Conservation (phyloP, 2,113 vertebrate genomes). For the Copsychus sechellarum region DNA sequence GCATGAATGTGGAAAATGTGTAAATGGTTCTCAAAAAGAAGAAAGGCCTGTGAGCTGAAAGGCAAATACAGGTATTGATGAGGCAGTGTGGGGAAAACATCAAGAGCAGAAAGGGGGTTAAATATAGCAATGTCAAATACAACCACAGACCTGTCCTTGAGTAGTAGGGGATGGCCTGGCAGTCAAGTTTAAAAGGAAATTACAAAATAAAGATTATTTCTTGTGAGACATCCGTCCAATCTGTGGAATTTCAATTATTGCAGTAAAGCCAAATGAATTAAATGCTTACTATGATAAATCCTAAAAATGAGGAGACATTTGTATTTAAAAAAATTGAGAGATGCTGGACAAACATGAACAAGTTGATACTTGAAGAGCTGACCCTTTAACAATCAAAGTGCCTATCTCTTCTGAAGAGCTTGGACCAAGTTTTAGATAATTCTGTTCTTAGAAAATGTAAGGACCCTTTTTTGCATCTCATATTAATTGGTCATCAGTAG, state of each 20-base stretch:
- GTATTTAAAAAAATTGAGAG: background rate
- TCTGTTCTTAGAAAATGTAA: background rate
- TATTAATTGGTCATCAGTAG: background rate
- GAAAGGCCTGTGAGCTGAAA: background rate
- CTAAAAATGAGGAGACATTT: background rate
- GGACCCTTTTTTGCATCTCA: background rate
- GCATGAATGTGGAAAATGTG: background rate
- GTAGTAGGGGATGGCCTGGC: background rate
- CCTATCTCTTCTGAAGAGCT: background rate
- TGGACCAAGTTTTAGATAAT: background rate
- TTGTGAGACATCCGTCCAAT: background rate
- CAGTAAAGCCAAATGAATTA: background rate
- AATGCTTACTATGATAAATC: background rate
- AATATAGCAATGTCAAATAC: background rate
- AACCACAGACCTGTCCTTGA: background rate
- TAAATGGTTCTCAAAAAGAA: background rate
- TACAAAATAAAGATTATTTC: background rate
- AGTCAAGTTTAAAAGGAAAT: background rate
- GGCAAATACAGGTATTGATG: background rate
- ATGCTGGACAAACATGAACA: background rate
- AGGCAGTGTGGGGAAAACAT: background rate
- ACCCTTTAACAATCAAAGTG: rapidly evolving
- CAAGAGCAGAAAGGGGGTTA: background rate
- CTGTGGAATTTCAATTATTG: background rate
- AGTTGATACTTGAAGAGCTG: no score